Percentiles rank a stretch among this genome's conserved stretches.
phyloP scores from a whole-genome alignment of 1,140 invertebrate genomes.

The Drosophila parabipectinata region DNA sequence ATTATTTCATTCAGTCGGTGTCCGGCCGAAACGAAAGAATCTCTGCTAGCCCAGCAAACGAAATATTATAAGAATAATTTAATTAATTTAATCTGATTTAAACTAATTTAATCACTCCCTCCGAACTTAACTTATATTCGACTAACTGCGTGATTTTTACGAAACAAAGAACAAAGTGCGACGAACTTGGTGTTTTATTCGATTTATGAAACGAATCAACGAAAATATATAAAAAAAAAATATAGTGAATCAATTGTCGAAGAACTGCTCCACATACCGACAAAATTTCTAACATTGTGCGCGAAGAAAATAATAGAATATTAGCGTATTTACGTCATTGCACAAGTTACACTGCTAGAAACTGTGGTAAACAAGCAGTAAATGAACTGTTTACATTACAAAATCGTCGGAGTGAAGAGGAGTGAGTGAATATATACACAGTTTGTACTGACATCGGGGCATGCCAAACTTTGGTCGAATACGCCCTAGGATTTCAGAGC shows the following conservation, averaged over 20 bases:
- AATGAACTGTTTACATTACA: slow-evolving; percentile 60
- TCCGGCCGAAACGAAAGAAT: slow-evolving; percentile 84
- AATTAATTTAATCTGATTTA: slow-evolving; percentile 40
- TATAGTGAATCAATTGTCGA: slow-evolving; percentile 34
- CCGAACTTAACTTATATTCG: slow-evolving; percentile 30
- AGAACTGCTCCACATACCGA: slow-evolving; percentile 56
- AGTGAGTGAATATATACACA: slow-evolving; percentile 32
- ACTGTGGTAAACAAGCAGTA: slow-evolving; percentile 49
- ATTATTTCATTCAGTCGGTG: slow-evolving; percentile 66
- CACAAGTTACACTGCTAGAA: slow-evolving; percentile 59
- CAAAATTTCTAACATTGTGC: slow-evolving; percentile 36
- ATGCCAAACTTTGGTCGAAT: slow-evolving; percentile 58
- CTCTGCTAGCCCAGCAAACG: slow-evolving; percentile 65
- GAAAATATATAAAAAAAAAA: slow-evolving; percentile 20
- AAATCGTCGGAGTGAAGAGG: slow-evolving; percentile 39
- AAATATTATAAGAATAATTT: slow-evolving; percentile 63
- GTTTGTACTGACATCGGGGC: slow-evolving; percentile 46
- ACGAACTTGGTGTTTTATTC: slow-evolving; percentile 15
- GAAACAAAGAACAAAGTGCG: slow-evolving; percentile 8
- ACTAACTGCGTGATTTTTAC: slow-evolving; percentile 18
- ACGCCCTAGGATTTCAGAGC: slow-evolving; percentile 68
- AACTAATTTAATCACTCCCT: slow-evolving; percentile 31
- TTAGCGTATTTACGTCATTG: slow-evolving; percentile 69
- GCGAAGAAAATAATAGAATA: slow-evolving; percentile 41
- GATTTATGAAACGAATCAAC: slow-evolving; percentile 3